Evolutionary conservation across 2,797 vertebrate genomes (phyloP).

Genomic region (Artibeus lituratus): DNA sequence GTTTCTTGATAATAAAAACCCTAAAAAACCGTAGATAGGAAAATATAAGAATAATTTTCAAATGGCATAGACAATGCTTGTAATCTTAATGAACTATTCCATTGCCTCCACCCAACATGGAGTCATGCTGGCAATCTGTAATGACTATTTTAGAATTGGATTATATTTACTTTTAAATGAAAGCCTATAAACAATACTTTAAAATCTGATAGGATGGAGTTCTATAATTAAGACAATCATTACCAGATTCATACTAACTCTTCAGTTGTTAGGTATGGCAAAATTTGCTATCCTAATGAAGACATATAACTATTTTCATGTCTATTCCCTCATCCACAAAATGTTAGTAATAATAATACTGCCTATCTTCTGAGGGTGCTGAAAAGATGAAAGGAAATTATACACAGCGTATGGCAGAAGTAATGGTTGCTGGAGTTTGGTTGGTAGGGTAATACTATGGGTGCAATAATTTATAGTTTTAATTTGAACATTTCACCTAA

Average conservation of each 20-base stretch:
- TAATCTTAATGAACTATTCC: background rate
- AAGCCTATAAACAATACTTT: slow-evolving; percentile 41
- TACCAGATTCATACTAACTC: background rate
- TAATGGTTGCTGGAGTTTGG: too few relatives aligned
- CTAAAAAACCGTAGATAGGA: background rate
- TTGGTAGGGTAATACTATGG: too few relatives aligned
- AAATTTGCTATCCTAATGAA: background rate
- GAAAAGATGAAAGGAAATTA: background rate
- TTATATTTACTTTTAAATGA: slow-evolving; percentile 30
- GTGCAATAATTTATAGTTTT: too few relatives aligned
- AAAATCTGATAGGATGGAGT: background rate
- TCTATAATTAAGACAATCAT: background rate
- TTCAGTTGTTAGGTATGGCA: background rate
- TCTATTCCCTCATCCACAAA: background rate
- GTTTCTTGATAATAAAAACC: slow-evolving; percentile 34
- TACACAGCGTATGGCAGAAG: too few relatives aligned
- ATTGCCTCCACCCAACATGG: background rate
- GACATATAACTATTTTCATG: background rate
- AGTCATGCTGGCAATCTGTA: slow-evolving; percentile 5
- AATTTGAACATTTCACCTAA: too few relatives aligned
- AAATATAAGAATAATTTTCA: slow-evolving; percentile 20
- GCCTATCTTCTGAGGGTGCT: background rate
- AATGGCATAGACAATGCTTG: background rate
- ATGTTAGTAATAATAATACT: background rate
- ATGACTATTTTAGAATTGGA: slow-evolving; percentile 9